phyloP scores from a whole-genome alignment of 2,113 vertebrate species.

The Archocentrus centrarchus region DNA sequence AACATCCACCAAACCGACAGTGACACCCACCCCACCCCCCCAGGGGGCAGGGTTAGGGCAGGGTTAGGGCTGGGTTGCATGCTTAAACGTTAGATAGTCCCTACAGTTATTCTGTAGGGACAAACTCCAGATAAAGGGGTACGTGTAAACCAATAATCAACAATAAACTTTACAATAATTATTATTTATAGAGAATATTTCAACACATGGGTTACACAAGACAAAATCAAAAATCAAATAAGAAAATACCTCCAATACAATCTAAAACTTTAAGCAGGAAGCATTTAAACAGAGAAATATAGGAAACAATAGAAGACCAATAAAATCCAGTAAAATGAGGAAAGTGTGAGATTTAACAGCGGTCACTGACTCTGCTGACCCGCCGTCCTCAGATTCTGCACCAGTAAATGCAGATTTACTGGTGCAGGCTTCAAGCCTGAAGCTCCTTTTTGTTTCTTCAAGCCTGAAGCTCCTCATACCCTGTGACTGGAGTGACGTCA shows the following conservation, averaged over 20 bases:
- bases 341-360: not conserved
- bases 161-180: too few relatives aligned
- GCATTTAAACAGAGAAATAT: not conserved
- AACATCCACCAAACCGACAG: not conserved
- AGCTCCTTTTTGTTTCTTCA: not conserved
- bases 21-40: not conserved
- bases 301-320: not conserved
- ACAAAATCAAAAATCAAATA: not conserved
- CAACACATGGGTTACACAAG: not conserved
- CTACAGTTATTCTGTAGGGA: not conserved
- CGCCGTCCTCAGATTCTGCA: not conserved
- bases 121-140: not conserved
- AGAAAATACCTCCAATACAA: not conserved
- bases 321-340: not conserved
- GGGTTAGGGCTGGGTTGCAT: not conserved
- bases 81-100: not conserved
- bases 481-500: not conserved
- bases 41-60: not conserved
- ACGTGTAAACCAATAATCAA: too few relatives aligned
- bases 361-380: not conserved
- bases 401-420: not conserved
- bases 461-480: not conserved
- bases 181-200: not conserved
- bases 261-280: not conserved
- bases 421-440: not conserved